These are phyloP conservation scores for Sebastes wilsoni DNA, from an alignment of 2,797 vertebrate genomes.

Conservation along the genomic window DNA sequence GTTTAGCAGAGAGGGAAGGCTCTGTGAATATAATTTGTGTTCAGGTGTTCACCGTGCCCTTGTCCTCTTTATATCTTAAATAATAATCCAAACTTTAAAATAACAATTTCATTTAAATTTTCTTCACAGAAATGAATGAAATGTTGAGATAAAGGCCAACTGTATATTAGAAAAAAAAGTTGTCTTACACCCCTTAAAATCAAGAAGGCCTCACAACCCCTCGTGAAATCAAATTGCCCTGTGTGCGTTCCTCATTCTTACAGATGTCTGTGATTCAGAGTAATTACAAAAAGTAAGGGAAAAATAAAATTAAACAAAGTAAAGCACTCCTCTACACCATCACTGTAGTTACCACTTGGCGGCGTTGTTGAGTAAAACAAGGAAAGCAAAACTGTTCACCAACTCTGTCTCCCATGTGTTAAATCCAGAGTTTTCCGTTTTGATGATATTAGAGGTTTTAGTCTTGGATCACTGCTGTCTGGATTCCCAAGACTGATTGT, in stretches of 20 bases:
- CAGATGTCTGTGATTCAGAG: not conserved
- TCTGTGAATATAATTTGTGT: too few species aligned
- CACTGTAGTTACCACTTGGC: constrained; percentile 36
- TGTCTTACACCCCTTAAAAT: too few species aligned
- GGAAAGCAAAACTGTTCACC: not conserved
- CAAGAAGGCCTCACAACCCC: too few species aligned
- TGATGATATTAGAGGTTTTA: not conserved
- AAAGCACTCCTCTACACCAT: not conserved
- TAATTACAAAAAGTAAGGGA: not conserved
- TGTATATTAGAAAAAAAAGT: too few species aligned
- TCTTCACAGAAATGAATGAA: too few species aligned
- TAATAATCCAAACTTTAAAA: too few species aligned
- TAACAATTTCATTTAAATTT: fast-evolving
- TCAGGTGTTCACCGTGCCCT: too few species aligned
- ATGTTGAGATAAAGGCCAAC: too few species aligned
- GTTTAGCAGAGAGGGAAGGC: too few species aligned
- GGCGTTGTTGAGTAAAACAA: constrained; percentile 45
- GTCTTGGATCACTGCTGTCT: not conserved
- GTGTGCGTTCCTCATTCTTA: not conserved
- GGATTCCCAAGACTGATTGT: not conserved
- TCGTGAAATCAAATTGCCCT: not conserved
- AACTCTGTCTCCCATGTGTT: not conserved
- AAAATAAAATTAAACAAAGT: not conserved
- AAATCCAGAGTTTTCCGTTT: not conserved
- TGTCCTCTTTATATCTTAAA: too few species aligned